A percentile compares a stretch with the other conserved stretches of the same genome.
Evolutionary conservation across 2,888 invertebrate species (phyloP).

Genomic region (Rotaria macrura): DNA sequence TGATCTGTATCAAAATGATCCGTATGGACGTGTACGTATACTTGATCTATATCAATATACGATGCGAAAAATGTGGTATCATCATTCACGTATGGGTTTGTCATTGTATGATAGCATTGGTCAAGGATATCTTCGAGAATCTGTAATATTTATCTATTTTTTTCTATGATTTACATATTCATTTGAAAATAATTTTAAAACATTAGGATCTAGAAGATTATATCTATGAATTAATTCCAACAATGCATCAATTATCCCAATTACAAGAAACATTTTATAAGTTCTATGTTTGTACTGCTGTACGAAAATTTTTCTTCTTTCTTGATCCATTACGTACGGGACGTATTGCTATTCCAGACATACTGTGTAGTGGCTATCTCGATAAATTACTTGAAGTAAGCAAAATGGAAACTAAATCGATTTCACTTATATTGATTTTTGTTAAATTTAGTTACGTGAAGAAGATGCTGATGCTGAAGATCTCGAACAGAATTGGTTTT

Average conservation of each 20-base stretch:
- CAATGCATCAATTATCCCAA: constrained; percentile 75
- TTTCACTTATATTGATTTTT: not conserved
- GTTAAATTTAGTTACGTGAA: constrained; percentile 61
- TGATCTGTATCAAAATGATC: constrained; percentile 72
- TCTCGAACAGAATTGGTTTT: constrained; percentile 61
- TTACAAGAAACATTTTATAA: constrained; percentile 83
- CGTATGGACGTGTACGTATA: constrained; percentile 73
- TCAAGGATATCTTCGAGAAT: constrained; percentile 74
- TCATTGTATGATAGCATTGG: constrained; percentile 84
- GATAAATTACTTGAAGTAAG: constrained; percentile 75
- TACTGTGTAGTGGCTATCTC: constrained; percentile 76
- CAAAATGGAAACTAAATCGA: not conserved
- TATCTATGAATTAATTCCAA: constrained; percentile 80
- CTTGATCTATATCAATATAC: constrained; percentile 84
- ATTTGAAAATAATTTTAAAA: constrained; percentile 35
- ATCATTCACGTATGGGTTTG: constrained; percentile 82
- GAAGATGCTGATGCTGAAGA: constrained; percentile 70
- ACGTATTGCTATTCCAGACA: constrained; percentile 75
- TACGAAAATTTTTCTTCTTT: constrained; percentile 87
- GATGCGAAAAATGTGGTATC: constrained; percentile 81
- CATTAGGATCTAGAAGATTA: constrained; percentile 82
- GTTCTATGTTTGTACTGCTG: constrained; percentile 89
- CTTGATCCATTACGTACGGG: constrained; percentile 77
- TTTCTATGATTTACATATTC: no score
- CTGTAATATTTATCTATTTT: constrained; percentile 51